Evolutionary conservation across 2,888 invertebrate species (phyloP).

Genomic region (Agonopterix arenella): DNA sequence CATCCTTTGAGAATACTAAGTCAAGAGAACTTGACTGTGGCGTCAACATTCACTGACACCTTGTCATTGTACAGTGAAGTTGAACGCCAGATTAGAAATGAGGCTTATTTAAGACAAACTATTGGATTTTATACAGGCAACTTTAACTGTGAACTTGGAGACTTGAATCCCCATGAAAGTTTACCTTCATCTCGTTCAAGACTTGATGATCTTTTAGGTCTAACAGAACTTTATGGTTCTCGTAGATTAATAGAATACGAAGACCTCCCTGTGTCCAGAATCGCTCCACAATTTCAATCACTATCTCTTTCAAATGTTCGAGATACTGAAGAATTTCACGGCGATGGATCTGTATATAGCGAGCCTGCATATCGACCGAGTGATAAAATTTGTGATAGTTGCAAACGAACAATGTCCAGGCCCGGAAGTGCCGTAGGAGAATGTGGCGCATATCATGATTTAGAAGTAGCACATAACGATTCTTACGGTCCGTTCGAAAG

Average conservation of each 20-base stretch:
- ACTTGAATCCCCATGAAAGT: conserved; percentile 67
- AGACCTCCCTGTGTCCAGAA: conserved; percentile 72
- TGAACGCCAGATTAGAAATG: conserved; percentile 80
- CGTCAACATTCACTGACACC: conserved; percentile 91
- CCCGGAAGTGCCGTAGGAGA: conserved; percentile 82
- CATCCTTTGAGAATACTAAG: conserved; percentile 93
- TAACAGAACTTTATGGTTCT: conserved; percentile 89
- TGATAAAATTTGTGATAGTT: conserved; percentile 86
- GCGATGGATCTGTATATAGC: conserved; percentile 90
- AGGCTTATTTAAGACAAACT: conserved; percentile 75
- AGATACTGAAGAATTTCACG: conserved; percentile 80
- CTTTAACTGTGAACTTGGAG: conserved; percentile 49
- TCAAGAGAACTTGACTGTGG: conserved; percentile 93
- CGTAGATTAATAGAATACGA: conserved; percentile 84
- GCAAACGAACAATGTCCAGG: conserved; percentile 82
- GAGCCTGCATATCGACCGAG: conserved; percentile 87
- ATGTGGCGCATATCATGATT: conserved; percentile 77
- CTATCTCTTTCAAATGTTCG: conserved; percentile 83
- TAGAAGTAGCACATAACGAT: conserved; percentile 70
- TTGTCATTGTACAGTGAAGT: conserved; percentile 81
- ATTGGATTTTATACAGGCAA: conserved; percentile 76
- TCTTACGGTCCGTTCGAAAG: conserved; percentile 80
- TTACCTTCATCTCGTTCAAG: conserved; percentile 70
- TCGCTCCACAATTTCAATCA: conserved; percentile 82
- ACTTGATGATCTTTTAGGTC: conserved; percentile 87